Evolutionary conservation across 2,888 invertebrate species (phyloP).

Genomic region (Dryocosmus kuriphilus): DNA sequence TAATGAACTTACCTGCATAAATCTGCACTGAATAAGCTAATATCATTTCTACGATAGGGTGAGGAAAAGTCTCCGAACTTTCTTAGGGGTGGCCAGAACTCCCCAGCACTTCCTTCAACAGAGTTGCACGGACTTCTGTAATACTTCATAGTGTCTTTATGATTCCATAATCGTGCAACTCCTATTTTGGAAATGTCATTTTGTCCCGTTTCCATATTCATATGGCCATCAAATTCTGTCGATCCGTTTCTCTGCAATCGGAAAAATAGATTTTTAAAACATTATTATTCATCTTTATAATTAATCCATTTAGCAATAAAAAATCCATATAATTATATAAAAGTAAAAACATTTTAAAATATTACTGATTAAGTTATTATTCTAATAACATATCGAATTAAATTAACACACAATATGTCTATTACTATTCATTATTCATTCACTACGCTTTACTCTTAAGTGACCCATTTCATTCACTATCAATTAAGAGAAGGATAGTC

Average conservation of each 20-base stretch:
- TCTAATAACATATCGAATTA: constrained; percentile 42
- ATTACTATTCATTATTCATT: constrained; percentile 67
- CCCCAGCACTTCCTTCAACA: constrained; percentile 88
- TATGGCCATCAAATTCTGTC: constrained; percentile 85
- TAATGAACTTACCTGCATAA: constrained; percentile 82
- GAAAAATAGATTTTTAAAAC: constrained; percentile 34
- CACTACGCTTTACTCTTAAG: constrained; percentile 56
- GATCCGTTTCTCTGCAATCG: constrained; percentile 86
- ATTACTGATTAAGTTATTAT: background rate
- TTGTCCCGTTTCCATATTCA: constrained; percentile 87
- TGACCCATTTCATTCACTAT: constrained; percentile 66
- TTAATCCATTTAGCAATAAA: background rate
- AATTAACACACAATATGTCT: constrained; percentile 67
- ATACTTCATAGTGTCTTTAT: constrained; percentile 80
- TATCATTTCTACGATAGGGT: constrained; percentile 77
- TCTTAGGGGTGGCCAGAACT: constrained; percentile 86
- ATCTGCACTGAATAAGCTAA: constrained; percentile 86
- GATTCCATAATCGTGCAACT: constrained; percentile 86
- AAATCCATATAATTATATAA: background rate
- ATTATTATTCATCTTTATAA: no score
- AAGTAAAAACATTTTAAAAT: no score
- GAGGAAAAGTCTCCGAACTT: constrained; percentile 59
- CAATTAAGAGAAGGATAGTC: constrained; percentile 62
- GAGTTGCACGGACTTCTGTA: constrained; percentile 80
- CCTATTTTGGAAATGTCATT: constrained; percentile 83